Conservation (phyloP, 1,140 invertebrate genomes). For the Solenopsis fugax region DNA sequence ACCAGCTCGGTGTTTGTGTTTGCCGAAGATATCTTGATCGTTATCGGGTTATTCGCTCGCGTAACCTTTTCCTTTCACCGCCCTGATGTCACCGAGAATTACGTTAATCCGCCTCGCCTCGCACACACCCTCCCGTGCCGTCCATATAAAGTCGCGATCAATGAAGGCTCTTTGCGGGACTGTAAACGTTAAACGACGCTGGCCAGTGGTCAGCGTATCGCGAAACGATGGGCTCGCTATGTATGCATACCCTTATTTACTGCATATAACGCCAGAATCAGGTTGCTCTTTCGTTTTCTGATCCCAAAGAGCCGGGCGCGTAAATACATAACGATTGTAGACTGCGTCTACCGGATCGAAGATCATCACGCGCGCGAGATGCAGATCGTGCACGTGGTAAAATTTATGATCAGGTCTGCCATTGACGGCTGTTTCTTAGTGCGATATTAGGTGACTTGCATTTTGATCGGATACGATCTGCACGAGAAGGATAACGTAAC, state of each 20-base stretch:
- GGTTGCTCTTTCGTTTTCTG: not conserved
- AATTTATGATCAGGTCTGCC: conserved; percentile 38
- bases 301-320: not conserved
- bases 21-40: conserved; percentile 49
- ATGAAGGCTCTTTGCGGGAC: conserved; percentile 25
- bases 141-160: conserved; percentile 19
- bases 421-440: conserved; percentile 18
- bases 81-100: not conserved
- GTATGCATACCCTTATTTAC: not conserved
- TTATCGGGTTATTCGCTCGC: conserved; percentile 36
- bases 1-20: conserved; percentile 14
- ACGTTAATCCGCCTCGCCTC: conserved; percentile 27
- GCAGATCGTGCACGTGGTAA: conserved; percentile 3
- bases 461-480: conserved; percentile 6
- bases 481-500: not conserved
- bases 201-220: not conserved
- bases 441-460: conserved; percentile 40
- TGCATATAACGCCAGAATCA: not conserved
- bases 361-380: not conserved
- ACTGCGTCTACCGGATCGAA: not conserved
- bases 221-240: not conserved
- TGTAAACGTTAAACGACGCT: not conserved
- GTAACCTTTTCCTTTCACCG: conserved; percentile 26
- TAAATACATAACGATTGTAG: conserved; percentile 4
- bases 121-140: not conserved